Base-by-base conservation (phyloP, 2,797 vertebrate species). In the Syngnathus rostellatus region DNA sequence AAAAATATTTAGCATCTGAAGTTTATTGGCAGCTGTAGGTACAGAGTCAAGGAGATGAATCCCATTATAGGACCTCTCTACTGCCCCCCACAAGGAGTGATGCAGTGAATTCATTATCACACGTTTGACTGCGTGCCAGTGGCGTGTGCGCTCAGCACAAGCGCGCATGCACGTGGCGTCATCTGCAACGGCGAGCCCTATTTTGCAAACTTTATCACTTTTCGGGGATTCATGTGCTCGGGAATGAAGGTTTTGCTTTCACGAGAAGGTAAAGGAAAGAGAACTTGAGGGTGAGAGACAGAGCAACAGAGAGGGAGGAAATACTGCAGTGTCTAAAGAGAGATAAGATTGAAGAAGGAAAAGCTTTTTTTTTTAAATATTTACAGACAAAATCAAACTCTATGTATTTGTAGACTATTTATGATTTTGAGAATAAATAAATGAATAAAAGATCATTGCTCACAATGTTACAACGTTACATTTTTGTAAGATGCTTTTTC, bases 21-120 rank as follows among this genome's bases (percentile, higher is more conserved):
- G 90, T 93, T 94, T 90, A 87, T 89, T 85, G 89, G 87, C 84
- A 86, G 85, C 81, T 82, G 78, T 78, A 74, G 69, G 72, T 77
- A 83, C 79, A 76, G 79, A 88, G 82, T 87, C 78, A 85, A 87
- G 72, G 78, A 84, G 77, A 79, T 45, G 74, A 88, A 90, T 90
- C 81, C 90, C 88, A 89, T 92, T 90, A 93, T 86, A 87, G 84
- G 79, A 83, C 88, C 86, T 90, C 89, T 83, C 87, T 71, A 74
- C 84, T 83, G 87, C 86, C 89, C 87, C 85, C 83, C 87, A 83
- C 64, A 67, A 88, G 83, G 87, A 91, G 89, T 82, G 93, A 95
- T 95, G 94, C 93, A 92, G 91, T 83, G 90, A 70, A 88, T 85
- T 80, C 75, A 83, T 82, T 86, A 82, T 71, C 73, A 77, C 78